Evolutionary conservation across 1,140 invertebrate species (phyloP).

Genomic region (Yoshiicerus persimilis): DNA sequence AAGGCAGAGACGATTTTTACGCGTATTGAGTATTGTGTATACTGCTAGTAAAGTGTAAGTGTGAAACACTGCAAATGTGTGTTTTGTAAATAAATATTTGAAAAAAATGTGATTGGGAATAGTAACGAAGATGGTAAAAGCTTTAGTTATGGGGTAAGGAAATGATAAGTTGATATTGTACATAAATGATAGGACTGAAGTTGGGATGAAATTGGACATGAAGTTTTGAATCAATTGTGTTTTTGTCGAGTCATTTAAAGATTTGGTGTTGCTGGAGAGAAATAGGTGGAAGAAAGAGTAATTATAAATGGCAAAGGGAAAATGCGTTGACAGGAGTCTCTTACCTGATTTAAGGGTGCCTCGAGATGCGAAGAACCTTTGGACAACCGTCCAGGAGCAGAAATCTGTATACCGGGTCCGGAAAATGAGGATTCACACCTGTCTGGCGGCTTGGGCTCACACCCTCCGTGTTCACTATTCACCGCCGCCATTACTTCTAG

Average conservation of each 20-base stretch:
- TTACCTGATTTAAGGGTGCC: not conserved
- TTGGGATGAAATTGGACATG: not conserved
- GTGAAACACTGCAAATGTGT: too few relatives aligned
- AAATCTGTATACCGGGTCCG: not conserved
- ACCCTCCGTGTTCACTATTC: slow-evolving; percentile 24
- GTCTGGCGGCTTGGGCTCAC: slow-evolving; percentile 30
- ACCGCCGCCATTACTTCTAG: slow-evolving; percentile 27
- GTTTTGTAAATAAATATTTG: too few relatives aligned
- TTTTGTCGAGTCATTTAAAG: not conserved
- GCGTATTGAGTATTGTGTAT: too few relatives aligned
- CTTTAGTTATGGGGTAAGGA: too few relatives aligned
- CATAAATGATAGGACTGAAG: not conserved
- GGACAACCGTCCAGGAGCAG: not conserved
- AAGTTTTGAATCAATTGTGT: not conserved
- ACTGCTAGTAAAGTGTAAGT: too few relatives aligned
- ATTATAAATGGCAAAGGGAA: not conserved
- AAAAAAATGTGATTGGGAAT: too few relatives aligned
- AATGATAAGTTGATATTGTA: too few relatives aligned
- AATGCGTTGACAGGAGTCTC: not conserved
- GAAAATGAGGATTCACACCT: slow-evolving; percentile 26
- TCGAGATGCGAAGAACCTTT: slow-evolving; percentile 1
- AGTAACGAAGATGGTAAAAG: too few relatives aligned
- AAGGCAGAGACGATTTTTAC: too few relatives aligned
- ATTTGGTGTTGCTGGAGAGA: not conserved
- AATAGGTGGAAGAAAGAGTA: not conserved